phyloP scores from a whole-genome alignment of 30 jellyfish, hydroid and myxozoan species.

The Aurelia aurita complex sp. Pacific region DNA sequence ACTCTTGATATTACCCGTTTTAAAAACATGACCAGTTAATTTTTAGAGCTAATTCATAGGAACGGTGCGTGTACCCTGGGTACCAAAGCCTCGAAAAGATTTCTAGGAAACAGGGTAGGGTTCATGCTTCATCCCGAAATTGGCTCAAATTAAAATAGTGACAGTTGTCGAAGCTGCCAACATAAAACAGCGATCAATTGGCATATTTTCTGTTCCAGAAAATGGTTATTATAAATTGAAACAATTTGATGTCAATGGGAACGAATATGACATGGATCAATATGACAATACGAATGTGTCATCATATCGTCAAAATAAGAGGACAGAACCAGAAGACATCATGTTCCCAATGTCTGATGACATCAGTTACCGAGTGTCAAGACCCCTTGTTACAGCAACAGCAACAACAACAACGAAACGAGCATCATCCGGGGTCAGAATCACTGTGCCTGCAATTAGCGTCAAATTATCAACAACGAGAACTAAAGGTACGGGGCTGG shows the following conservation, averaged over 20 bases:
- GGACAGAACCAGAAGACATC: not conserved
- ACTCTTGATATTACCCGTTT: too few relatives aligned
- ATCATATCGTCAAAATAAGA: not conserved
- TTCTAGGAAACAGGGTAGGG: too few relatives aligned
- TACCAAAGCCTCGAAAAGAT: too few relatives aligned
- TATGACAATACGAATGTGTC: not conserved
- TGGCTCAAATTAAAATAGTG: too few relatives aligned
- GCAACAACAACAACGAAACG: conserved; percentile 5
- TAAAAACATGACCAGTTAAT: too few relatives aligned
- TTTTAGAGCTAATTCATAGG: too few relatives aligned
- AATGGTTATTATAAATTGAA: not conserved
- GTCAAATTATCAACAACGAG: conserved; percentile 36
- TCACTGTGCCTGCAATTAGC: conserved; percentile 53
- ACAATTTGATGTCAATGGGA: conserved; percentile 20
- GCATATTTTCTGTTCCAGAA: conserved; percentile 13
- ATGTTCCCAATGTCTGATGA: conserved; percentile 1
- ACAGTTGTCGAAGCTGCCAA: too few relatives aligned
- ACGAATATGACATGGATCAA: not conserved
- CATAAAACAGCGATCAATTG: not conserved
- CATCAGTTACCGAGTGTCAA: conserved; percentile 4
- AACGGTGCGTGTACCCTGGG: too few relatives aligned
- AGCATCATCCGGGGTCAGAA: conserved; percentile 42
- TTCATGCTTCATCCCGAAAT: too few relatives aligned
- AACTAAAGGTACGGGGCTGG: too few relatives aligned
- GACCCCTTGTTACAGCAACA: conserved; percentile 5